phyloP scores from a whole-genome alignment of 2,113 vertebrate genomes.

The Hydropotes inermis region DNA sequence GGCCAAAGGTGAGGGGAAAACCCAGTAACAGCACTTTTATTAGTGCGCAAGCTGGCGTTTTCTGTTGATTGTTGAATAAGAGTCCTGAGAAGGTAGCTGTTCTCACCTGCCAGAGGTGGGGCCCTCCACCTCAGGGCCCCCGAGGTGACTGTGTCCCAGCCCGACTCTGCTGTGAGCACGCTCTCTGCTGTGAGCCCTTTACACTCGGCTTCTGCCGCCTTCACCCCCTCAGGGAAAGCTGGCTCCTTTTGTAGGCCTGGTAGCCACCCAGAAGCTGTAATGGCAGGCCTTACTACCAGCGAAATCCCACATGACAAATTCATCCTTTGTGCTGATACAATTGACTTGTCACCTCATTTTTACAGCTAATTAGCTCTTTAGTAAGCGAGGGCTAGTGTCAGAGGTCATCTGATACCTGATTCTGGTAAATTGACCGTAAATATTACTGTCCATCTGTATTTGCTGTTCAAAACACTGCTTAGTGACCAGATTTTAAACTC shows the following conservation, averaged over 20 bases:
- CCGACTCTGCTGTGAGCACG: background rate
- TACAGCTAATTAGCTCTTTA: constrained; percentile 85
- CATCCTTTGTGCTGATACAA: constrained; percentile 82
- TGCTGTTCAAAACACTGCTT: constrained; percentile 55
- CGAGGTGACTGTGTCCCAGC: background rate
- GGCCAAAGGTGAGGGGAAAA: background rate
- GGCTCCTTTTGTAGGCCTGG: constrained; percentile 32
- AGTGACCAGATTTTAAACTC: constrained; percentile 53
- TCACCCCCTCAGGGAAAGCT: constrained; percentile 16
- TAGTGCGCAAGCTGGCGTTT: background rate
- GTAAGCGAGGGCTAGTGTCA: constrained; percentile 78
- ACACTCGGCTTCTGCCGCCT: background rate
- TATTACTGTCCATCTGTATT: constrained; percentile 80
- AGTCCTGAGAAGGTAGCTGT: background rate
- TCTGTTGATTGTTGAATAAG: background rate
- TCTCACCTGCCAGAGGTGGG: background rate
- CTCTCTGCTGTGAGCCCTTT: background rate
- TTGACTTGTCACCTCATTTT: constrained; percentile 83
- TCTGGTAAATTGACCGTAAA: constrained; percentile 84
- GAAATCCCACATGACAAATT: constrained; percentile 80
- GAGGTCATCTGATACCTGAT: constrained; percentile 85
- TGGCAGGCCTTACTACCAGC: constrained; percentile 68
- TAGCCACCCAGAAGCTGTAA: constrained; percentile 67
- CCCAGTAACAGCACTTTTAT: background rate
- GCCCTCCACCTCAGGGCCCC: background rate